phyloP scores from a whole-genome alignment of 2,888 invertebrate species.

The Carabus problematicus region DNA sequence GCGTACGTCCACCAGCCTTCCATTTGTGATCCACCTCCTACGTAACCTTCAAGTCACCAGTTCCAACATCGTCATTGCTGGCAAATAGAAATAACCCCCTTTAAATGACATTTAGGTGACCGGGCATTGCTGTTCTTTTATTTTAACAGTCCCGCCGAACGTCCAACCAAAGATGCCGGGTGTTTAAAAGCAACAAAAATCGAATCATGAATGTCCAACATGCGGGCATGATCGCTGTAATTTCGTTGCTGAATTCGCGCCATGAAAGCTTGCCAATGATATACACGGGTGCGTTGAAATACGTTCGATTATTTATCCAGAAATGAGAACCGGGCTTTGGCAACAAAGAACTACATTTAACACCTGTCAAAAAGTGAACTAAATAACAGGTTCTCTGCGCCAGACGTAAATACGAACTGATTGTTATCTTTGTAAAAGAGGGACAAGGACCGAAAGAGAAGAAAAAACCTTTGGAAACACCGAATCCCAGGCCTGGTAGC shows the following conservation, averaged over 20 bases:
- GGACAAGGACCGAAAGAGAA: background rate
- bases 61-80: too few relatives aligned
- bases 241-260: slow-evolving; percentile 34
- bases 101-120: too few relatives aligned
- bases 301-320: slow-evolving; percentile 36
- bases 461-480: too few relatives aligned
- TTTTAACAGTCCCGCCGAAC: too few relatives aligned
- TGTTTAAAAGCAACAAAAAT: too few relatives aligned
- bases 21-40: too few relatives aligned
- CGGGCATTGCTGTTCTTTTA: too few relatives aligned
- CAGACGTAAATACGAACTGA: slow-evolving; percentile 8
- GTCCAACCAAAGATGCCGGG: too few relatives aligned
- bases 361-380: slow-evolving; percentile 1
- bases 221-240: slow-evolving; percentile 1
- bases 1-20: slow-evolving; percentile 1
- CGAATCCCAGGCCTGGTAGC: too few relatives aligned
- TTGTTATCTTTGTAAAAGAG: slow-evolving; percentile 8
- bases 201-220: too few relatives aligned
- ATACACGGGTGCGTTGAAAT: slow-evolving; percentile 19
- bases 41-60: too few relatives aligned
- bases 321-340: slow-evolving; percentile 17
- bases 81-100: too few relatives aligned
- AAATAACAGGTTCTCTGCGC: slow-evolving; percentile 10
- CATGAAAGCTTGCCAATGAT: slow-evolving; percentile 16
- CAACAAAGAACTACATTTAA: slow-evolving; percentile 1